Conservation (phyloP, 1,140 invertebrate species). For the Aphaenogaster floridana region DNA sequence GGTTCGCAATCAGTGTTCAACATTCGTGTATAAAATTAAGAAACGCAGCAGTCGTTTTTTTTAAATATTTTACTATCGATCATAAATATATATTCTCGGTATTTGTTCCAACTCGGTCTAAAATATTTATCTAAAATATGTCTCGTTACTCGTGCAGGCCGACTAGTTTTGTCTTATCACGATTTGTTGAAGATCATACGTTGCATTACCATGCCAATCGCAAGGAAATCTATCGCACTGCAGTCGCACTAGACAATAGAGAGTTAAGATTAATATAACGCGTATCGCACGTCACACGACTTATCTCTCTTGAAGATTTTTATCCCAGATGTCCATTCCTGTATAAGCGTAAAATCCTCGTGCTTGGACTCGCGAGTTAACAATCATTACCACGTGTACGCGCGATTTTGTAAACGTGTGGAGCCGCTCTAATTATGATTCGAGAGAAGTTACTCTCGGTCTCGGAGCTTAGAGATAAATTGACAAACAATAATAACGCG, state of each 20-base stretch:
- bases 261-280: conserved; percentile 33
- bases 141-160: background rate
- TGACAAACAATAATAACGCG: conserved; percentile 4
- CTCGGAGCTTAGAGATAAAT: conserved; percentile 35
- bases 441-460: background rate
- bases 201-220: conserved; percentile 3
- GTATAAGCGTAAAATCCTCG: conserved; percentile 14
- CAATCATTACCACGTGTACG: conserved; percentile 16
- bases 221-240: conserved; percentile 8
- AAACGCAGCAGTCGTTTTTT: background rate
- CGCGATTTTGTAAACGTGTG: conserved; percentile 36
- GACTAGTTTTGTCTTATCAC: background rate
- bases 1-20: background rate
- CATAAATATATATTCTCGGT: background rate
- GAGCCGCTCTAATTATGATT: conserved; percentile 8
- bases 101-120: conserved; percentile 20
- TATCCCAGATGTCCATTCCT: background rate
- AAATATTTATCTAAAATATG: background rate
- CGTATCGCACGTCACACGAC: background rate
- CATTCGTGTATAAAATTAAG: conserved; percentile 2
- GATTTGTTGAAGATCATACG: background rate
- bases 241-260: conserved; percentile 32
- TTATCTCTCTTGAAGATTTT: conserved; percentile 39
- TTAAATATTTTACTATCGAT: background rate
- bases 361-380: background rate